Evolutionary conservation across 2,888 invertebrate genomes (phyloP).

Genomic region (Harmothoe impar): DNA sequence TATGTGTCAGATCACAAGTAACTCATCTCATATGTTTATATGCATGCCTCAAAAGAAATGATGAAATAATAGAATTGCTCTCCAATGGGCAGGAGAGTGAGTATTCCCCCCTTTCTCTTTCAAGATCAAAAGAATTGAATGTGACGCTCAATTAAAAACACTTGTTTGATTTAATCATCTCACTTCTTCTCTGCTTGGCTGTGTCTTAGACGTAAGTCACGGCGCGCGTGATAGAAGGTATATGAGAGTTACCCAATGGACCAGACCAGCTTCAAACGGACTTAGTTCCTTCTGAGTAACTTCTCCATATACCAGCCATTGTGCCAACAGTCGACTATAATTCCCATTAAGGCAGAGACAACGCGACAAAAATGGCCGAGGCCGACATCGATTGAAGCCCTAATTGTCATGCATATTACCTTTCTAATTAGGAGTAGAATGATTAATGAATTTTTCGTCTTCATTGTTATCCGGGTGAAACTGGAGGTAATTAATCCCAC

Average conservation of each 20-base stretch:
- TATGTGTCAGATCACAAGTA: too few species aligned
- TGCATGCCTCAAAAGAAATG: too few species aligned
- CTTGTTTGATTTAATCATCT: slow-evolving; percentile 54
- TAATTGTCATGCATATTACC: slow-evolving; percentile 63
- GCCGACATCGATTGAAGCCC: slow-evolving; percentile 49
- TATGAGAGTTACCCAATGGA: slow-evolving; percentile 37
- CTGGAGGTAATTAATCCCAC: slow-evolving; percentile 59
- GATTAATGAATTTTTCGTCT: slow-evolving; percentile 61
- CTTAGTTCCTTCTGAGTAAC: slow-evolving; percentile 31
- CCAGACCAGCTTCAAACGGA: slow-evolving; percentile 43
- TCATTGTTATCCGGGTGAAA: slow-evolving; percentile 45
- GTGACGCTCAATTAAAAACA: not conserved
- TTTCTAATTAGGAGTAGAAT: slow-evolving; percentile 61
- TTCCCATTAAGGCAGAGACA: slow-evolving; percentile 6
- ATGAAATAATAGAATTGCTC: not conserved
- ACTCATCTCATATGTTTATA: too few species aligned
- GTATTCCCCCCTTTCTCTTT: not conserved
- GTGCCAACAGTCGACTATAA: slow-evolving; percentile 21
- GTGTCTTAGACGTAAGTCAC: slow-evolving; percentile 24
- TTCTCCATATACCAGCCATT: slow-evolving; percentile 35
- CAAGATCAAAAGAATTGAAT: slow-evolving; percentile 41
- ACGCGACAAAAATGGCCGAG: slow-evolving; percentile 5
- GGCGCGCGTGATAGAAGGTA: not conserved
- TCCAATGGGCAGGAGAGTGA: not conserved
- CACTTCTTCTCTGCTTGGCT: not conserved